Conservation (phyloP, 2,797 vertebrate genomes). For the Brachymystax lenok region DNA sequence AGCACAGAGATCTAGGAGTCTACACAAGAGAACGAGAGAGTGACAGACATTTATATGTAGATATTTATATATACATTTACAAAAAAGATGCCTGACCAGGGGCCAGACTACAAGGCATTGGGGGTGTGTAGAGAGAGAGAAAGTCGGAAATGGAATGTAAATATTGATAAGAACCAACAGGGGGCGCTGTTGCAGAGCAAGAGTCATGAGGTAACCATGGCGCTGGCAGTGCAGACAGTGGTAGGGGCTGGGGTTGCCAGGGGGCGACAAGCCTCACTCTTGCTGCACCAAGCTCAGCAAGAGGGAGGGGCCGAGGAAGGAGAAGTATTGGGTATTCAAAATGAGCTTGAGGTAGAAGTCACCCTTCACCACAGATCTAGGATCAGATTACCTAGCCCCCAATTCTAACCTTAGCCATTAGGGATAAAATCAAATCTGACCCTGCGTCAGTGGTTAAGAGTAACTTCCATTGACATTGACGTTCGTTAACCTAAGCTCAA, state of each 20-base stretch:
- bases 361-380: not conserved
- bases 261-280: constrained; percentile 17
- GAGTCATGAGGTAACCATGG: constrained; percentile 44
- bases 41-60: constrained; percentile 42
- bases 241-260: not conserved
- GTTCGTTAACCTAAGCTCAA: not conserved
- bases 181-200: constrained; percentile 17
- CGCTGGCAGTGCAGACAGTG: constrained; percentile 23
- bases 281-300: constrained; percentile 15
- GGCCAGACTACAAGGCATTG: constrained; percentile 57
- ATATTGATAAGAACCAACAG: constrained; percentile 48
- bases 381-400: not conserved
- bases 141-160: constrained; percentile 60
- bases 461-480: not conserved
- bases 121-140: constrained; percentile 25
- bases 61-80: constrained; percentile 51
- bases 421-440: not conserved
- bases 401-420: not conserved
- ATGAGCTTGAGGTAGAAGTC: not conserved
- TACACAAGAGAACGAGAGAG: constrained; percentile 13
- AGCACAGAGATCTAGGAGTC: constrained; percentile 18
- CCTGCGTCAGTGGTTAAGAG: not conserved
- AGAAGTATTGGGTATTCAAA: not conserved
- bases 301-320: not conserved
- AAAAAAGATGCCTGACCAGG: constrained; percentile 48